Conservation (phyloP, 2,888 invertebrate species). For the Chorisops tibialis region DNA sequence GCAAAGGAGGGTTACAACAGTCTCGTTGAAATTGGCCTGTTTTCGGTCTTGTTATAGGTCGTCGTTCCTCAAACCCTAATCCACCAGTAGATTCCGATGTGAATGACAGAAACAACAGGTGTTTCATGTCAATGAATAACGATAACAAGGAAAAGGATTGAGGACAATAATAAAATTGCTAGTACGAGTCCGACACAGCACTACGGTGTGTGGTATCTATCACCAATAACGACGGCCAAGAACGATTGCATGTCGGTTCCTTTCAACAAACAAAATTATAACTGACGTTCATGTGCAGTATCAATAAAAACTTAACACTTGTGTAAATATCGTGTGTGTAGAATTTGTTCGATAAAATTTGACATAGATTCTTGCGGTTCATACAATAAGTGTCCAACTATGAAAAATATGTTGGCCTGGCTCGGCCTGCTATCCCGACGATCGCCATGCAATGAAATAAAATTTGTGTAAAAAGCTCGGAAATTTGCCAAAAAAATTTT, state of each 20-base stretch:
- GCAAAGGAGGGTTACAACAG: not conserved
- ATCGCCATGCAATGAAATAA: too few relatives aligned
- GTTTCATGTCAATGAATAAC: not conserved
- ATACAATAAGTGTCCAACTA: slow-evolving; percentile 16
- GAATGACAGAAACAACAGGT: slow-evolving; percentile 3
- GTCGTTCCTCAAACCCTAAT: too few relatives aligned
- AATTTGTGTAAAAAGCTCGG: too few relatives aligned
- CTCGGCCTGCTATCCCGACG: too few relatives aligned
- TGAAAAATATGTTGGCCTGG: slow-evolving; percentile 11
- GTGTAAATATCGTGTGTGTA: too few relatives aligned
- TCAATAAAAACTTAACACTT: too few relatives aligned
- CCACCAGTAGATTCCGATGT: not conserved
- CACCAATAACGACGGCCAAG: too few relatives aligned
- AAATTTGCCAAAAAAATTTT: too few relatives aligned
- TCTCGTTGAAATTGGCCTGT: not conserved
- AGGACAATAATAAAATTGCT: not conserved
- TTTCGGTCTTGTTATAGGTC: not conserved
- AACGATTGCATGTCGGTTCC: too few relatives aligned
- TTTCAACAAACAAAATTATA: too few relatives aligned
- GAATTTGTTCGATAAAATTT: too few relatives aligned
- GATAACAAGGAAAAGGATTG: not conserved
- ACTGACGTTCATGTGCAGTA: too few relatives aligned
- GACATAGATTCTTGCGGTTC: not conserved
- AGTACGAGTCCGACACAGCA: not conserved
- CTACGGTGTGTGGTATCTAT: not conserved